Conservation (phyloP, 2,888 invertebrate genomes). For the Pollenia angustigena region DNA sequence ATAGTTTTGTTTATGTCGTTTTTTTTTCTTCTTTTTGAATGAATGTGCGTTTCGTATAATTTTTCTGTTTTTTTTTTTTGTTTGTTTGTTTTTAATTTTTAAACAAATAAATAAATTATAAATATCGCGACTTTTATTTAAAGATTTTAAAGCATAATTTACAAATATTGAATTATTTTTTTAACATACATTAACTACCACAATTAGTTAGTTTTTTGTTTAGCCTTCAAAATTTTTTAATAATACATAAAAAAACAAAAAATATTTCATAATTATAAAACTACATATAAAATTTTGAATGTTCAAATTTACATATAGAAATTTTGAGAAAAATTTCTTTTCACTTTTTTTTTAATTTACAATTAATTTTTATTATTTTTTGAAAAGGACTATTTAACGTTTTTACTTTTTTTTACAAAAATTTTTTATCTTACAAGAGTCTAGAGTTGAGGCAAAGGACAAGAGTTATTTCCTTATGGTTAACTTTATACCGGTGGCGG, state of each 20-base stretch:
- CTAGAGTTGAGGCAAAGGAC: constrained; percentile 13
- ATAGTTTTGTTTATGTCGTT: constrained; percentile 48
- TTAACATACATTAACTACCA: not conserved
- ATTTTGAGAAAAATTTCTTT: constrained; percentile 12
- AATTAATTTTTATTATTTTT: not conserved
- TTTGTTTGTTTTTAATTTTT: constrained; percentile 14
- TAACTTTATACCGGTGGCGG: constrained; percentile 93
- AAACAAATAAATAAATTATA: constrained; percentile 32
- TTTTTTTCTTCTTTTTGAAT: constrained; percentile 14
- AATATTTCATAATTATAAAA: constrained; percentile 1
- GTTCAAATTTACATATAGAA: constrained; percentile 25
- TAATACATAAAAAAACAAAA: not conserved
- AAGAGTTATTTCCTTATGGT: not conserved
- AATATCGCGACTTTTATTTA: constrained; percentile 10
- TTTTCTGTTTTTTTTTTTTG: constrained; percentile 7
- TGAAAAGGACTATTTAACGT: not conserved
- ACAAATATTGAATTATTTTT: constrained; percentile 24
- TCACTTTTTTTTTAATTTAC: constrained; percentile 22
- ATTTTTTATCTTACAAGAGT: constrained; percentile 46
- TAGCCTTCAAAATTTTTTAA: not conserved
- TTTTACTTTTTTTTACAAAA: constrained; percentile 7
- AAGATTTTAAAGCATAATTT: constrained; percentile 21
- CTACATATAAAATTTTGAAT: constrained; percentile 11
- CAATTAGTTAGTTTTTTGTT: not conserved
- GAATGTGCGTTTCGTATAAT: constrained; percentile 58